Base-by-base conservation (phyloP, 2,888 invertebrate species). In the Lingula anatina region DNA sequence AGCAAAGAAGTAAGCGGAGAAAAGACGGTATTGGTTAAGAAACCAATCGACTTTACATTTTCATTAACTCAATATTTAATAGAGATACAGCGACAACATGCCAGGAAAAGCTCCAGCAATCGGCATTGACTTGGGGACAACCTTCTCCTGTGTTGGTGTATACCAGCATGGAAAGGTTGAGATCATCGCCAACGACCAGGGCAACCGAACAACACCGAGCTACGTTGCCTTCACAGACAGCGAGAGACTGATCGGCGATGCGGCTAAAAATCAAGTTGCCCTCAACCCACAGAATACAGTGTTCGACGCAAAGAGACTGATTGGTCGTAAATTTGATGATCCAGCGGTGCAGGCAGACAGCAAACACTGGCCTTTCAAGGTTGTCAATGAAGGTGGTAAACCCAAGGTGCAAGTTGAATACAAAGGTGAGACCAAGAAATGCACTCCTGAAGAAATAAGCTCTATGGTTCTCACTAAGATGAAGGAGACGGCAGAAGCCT, bases 121-220 rank as follows among this genome's bases (percentile, higher is more conserved):
- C 75, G 93, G 93, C 84, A 89, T 93, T 80, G 90, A 90, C 77
- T 80, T 89, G 64, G 89, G 89, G 46, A 90, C 89, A 49, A 89
- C 88, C 7, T 90, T 85, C 78, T 89, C 89, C 50, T 68, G 65
- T 49, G 64, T 66, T 15, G 65, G 59, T 31, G 55, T 49, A 23
- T 77, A 76, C 60, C 67, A 70, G 60, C 72, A 78, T 56, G 77
- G 77, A 77, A n/a, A n/a, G n/a, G n/a, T n/a, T n/a, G n/a, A n/a
- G n/a, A n/a, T n/a, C n/a, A n/a, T n/a, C n/a, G n/a, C 74, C 55
- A 77, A 77, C 55, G 77, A 77, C 49, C 77, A 78, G 70, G 85
- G 85, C 54, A 85, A 85, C 78, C 76, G 85, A 57, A 86, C 85
- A 15, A 85, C 85, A 51, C 85, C 85, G 24, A 84, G 84, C 41